Evolutionary conservation across 2,113 vertebrate genomes (phyloP), one percentile per base, ranked within the genome.

Genomic region (Benitochromis conjunctus): DNA sequence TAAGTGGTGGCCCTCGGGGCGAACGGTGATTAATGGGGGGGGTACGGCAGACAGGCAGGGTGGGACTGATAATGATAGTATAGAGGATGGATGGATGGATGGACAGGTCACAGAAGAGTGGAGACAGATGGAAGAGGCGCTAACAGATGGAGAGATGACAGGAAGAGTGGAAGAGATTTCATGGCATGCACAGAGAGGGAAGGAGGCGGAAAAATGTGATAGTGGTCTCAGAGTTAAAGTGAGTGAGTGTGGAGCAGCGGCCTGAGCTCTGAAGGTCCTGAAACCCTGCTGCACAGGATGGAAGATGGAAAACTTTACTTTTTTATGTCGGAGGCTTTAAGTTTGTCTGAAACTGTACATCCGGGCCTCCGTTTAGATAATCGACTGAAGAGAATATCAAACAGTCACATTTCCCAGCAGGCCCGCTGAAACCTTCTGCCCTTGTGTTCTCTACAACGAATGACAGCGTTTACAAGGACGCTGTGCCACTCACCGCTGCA

Each of bases 91-190:
- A 69, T 38, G 29, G 81, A 29, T 76, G 91, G 83, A 78, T 29
- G 64, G 60, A 74, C 57, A 62, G 60, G 46, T 84, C 24, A 21
- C 81, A 24, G 69, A 82, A 53, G 86, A 88, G 36, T 53, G 83
- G 81, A 86, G 74, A 88, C 91, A 94, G 91, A 94, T 94, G 90
- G 91, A 81, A 18, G 56, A 78, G 31, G 6, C 10, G 80, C 56
- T 51, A 82, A 84, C 90, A 92, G 91, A 92, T 93, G 86, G 93
- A 91, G 84, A 38, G 82, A 83, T 66, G 64, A 86, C 84, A 84
- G 82, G 60, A 88, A 26, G 54, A 84, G 48, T 6, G 14, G 91
- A 88, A 88, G 82, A 41, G 29, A 88, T 85, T 90, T 51, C 48
- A 66, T 31, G 66, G 66, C 1, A 1, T 24, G 43, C 9, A 13